phyloP scores from a whole-genome alignment of 2,797 vertebrate genomes.

The Mus spretus region DNA sequence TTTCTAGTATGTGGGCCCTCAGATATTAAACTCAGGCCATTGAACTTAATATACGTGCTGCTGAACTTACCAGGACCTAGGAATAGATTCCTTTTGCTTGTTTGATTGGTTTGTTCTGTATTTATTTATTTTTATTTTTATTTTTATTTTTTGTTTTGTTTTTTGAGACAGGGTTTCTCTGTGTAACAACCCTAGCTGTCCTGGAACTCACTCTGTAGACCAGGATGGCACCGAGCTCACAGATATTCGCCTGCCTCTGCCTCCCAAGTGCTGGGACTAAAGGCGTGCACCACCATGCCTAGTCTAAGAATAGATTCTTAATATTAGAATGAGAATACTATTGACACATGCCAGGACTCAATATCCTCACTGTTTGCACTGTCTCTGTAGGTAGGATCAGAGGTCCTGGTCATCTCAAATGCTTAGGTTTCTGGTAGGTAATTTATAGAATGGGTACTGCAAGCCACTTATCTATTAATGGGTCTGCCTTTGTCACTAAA shows the following conservation, averaged over 20 bases:
- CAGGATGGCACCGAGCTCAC: background rate
- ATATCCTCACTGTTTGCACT: background rate
- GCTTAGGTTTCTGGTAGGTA: background rate
- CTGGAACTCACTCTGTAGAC: background rate
- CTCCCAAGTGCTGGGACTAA: background rate
- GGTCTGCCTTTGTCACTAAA: constrained; percentile 44
- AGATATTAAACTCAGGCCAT: background rate
- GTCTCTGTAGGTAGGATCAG: background rate
- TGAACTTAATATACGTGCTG: background rate
- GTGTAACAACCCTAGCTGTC: background rate
- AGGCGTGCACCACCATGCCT: background rate
- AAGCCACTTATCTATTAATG: constrained; percentile 61
- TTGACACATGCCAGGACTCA: constrained; percentile 38
- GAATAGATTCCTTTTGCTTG: background rate
- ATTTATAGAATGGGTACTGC: constrained; percentile 27
- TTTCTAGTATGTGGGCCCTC: background rate
- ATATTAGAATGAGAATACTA: too few relatives aligned
- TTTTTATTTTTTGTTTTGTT: background rate
- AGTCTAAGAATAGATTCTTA: background rate
- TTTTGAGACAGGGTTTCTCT: background rate
- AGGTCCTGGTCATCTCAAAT: constrained; percentile 4
- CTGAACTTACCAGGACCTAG: background rate
- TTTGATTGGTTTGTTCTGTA: background rate
- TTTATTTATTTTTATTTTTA: background rate
- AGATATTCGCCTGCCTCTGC: background rate